Percentiles rank a stretch among this genome's conserved stretches.
Evolutionary conservation across 2,888 invertebrate genomes (phyloP).

Genomic region (Portevinia maculata): DNA sequence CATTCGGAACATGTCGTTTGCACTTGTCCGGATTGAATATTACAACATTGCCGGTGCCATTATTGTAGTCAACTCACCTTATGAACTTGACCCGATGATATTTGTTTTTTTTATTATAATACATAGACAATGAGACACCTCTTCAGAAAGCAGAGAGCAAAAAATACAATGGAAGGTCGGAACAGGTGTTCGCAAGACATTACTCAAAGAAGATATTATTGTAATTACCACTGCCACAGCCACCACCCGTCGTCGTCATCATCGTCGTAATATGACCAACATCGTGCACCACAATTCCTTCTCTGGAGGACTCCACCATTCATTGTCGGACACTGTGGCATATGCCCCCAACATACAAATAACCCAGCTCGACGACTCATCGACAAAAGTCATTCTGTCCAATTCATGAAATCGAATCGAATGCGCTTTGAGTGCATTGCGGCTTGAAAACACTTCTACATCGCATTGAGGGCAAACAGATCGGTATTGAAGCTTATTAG

Average conservation of each 20-base stretch:
- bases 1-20: constrained; percentile 18
- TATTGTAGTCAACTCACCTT: constrained; percentile 44
- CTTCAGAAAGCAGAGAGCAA: constrained; percentile 26
- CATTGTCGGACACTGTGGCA: constrained; percentile 52
- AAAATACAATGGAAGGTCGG: constrained; percentile 61
- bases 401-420: constrained; percentile 69
- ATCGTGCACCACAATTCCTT: constrained; percentile 69
- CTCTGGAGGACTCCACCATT: constrained; percentile 59
- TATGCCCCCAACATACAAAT: constrained; percentile 53
- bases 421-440: constrained; percentile 39
- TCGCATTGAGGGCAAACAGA: constrained; percentile 49
- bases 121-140: constrained; percentile 54
- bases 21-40: constrained; percentile 18
- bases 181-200: constrained; percentile 69
- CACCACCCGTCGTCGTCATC: constrained; percentile 31
- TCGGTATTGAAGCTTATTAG: constrained; percentile 66
- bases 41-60: neutral
- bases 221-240: constrained; percentile 36
- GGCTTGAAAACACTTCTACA: constrained; percentile 54
- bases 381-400: constrained; percentile 56
- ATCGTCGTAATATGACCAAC: constrained; percentile 43
- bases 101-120: constrained; percentile 47
- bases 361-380: constrained; percentile 24
- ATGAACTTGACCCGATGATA: constrained; percentile 68
- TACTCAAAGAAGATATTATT: constrained; percentile 66